Base-by-base conservation (phyloP, 2,113 vertebrate genomes). In the Lophotis ruficrista region DNA sequence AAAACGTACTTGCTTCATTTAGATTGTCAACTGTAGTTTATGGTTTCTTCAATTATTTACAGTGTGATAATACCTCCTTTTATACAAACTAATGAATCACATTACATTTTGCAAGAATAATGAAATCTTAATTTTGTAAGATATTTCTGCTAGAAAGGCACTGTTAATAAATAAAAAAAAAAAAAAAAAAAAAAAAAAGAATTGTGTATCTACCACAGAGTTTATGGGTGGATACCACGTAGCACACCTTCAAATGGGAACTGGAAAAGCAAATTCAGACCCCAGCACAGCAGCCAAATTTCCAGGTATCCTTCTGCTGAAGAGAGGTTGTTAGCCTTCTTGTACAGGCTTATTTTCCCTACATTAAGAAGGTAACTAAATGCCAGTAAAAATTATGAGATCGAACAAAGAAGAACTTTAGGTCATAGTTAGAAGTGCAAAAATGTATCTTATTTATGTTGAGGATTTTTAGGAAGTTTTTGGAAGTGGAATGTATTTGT, bases 31-130 rank as follows among this genome's bases (percentile, higher is more conserved):
- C 62, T 28, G 28, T 57, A 89, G 80, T 94, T 95, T 87, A 94
- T 91, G 57, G 62, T 71, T 94, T 89, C 92, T 95, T 96, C 77
- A 96, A 95, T 96, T 97, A 97, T 95, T 96, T 96, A 94, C 83
- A 87, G 77, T 23, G n/a, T 60, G 88, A 78, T 92, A 96, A 93
- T 84, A 53, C 77, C 79, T 72, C 56, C 76, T 58, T 33, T 82
- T 72, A 65, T 35, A 61, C 61, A 93, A 87, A 61, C 11, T 11
- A 41, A 92, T 65, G 37, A 8, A 58, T 81, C 64, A 35, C 38
- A 12, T 27, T 53, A 27, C n/a, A 7, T 54, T 71, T 72, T 2
- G 4, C 38, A 83, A 54, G 62, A 91, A 94, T 51, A 90, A 79
- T 87, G 76, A 84, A 93, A 84, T 79, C 72, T 60, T 71, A 48